Evolutionary conservation across 2,888 invertebrate species (phyloP).

Genomic region (Perizoma affinitatum): DNA sequence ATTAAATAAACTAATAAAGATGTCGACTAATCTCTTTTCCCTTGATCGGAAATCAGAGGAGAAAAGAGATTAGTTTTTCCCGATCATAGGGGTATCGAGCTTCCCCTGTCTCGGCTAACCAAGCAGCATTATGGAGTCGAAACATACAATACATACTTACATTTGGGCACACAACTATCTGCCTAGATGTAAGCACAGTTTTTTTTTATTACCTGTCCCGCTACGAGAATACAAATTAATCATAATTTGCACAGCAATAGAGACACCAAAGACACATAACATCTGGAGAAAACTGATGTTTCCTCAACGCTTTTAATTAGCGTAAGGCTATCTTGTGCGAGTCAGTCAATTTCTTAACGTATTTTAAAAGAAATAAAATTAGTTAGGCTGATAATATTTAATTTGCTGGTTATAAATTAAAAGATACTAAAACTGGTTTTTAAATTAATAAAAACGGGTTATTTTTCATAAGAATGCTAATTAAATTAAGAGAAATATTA

Average conservation of each 20-base stretch:
- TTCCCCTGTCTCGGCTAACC: too few relatives aligned
- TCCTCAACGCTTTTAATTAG: background rate
- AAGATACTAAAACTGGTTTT: background rate
- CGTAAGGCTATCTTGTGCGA: background rate
- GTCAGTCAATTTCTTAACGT: background rate
- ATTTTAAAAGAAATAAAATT: constrained; percentile 11
- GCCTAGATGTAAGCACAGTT: background rate
- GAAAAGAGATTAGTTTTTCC: too few relatives aligned
- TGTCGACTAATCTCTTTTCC: too few relatives aligned
- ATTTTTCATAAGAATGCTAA: constrained; percentile 3
- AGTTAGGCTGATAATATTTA: constrained; percentile 5
- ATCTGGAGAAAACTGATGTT: constrained; percentile 1
- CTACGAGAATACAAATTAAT: background rate
- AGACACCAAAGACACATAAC: background rate
- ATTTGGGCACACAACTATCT: too few relatives aligned
- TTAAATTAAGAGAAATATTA: constrained; percentile 7
- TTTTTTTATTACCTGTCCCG: background rate
- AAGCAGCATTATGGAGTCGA: too few relatives aligned
- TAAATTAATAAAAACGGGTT: background rate
- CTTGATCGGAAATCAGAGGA: too few relatives aligned
- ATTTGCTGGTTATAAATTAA: constrained; percentile 17
- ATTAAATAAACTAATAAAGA: too few relatives aligned
- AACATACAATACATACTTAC: too few relatives aligned
- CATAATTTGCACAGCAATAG: background rate
- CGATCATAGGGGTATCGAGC: too few relatives aligned